Evolutionary conservation across 2,888 invertebrate species (phyloP).

Genomic region (Nomada hirtipes): DNA sequence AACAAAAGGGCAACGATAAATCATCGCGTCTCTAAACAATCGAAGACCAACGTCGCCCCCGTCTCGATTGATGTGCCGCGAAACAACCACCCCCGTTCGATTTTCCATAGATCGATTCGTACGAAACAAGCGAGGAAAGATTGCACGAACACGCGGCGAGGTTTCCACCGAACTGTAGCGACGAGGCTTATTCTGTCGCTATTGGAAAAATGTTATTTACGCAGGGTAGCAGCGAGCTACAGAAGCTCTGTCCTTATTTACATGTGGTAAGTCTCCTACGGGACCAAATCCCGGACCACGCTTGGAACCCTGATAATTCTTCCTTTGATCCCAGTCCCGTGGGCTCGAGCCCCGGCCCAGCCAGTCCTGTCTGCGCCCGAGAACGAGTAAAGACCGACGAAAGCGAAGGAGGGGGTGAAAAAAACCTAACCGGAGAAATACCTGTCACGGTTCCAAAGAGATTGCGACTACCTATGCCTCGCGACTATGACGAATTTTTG

Average conservation of each 20-base stretch:
- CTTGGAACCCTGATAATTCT: slow-evolving; percentile 84
- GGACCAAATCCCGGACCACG: slow-evolving; percentile 84
- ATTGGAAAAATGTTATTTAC: slow-evolving; percentile 84
- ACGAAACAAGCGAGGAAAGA: slow-evolving; percentile 54
- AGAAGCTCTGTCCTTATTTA: slow-evolving; percentile 83
- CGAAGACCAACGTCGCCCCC: background rate
- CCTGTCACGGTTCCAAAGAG: slow-evolving; percentile 60
- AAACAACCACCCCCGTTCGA: background rate
- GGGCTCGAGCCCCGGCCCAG: slow-evolving; percentile 70
- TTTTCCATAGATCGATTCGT: background rate
- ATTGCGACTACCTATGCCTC: slow-evolving; percentile 37
- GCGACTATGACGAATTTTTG: slow-evolving; percentile 29
- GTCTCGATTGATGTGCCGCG: background rate
- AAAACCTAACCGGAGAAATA: slow-evolving; percentile 57
- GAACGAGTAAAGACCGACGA: slow-evolving; percentile 74
- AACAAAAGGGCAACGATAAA: background rate
- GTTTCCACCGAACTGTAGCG: slow-evolving; percentile 56
- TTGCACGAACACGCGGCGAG: slow-evolving; percentile 51
- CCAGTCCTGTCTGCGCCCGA: slow-evolving; percentile 69
- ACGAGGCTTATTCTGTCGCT: slow-evolving; percentile 75
- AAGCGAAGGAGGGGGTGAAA: slow-evolving; percentile 62
- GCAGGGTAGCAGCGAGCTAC: slow-evolving; percentile 77
- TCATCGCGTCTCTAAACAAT: background rate
- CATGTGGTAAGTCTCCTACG: slow-evolving; percentile 85
- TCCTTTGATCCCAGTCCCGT: slow-evolving; percentile 84